Percentiles rank a stretch among this genome's conserved stretches.
These are phyloP conservation scores for Tipula unca DNA, from an alignment of 2,888 invertebrate genomes.

Conservation along the genomic window DNA sequence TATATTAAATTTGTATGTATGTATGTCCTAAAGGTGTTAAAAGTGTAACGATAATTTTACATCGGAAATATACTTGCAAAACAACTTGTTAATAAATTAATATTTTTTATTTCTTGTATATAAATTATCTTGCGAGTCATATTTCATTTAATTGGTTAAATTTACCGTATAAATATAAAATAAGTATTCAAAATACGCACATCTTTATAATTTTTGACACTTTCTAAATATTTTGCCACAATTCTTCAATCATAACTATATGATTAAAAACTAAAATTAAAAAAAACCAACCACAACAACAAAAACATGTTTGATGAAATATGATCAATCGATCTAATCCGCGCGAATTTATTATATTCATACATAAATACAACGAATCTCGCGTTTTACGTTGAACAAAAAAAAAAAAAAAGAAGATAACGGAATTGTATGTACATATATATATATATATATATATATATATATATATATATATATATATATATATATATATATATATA, in stretches of 20 bases:
- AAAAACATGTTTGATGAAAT: not conserved
- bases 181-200: not conserved
- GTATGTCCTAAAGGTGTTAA: not conserved
- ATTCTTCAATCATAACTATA: not conserved
- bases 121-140: not conserved
- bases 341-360: not conserved
- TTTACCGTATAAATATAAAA: not conserved
- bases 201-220: not conserved
- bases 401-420: not conserved
- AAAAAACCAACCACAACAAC: not conserved
- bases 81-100: not conserved
- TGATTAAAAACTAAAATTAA: not conserved
- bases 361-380: not conserved
- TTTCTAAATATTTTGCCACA: not conserved
- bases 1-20: not conserved
- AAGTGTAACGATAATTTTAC: not conserved
- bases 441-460: not conserved
- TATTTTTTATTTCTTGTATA: not conserved
- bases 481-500: not conserved
- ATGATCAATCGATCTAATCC: not conserved
- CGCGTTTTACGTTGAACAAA: not conserved
- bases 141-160: not conserved
- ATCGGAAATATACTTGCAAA: not conserved
- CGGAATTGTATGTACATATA: not conserved
- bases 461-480: not conserved